phyloP scores from a whole-genome alignment of 2,888 invertebrate species.

The Drosophila mayaguana region DNA sequence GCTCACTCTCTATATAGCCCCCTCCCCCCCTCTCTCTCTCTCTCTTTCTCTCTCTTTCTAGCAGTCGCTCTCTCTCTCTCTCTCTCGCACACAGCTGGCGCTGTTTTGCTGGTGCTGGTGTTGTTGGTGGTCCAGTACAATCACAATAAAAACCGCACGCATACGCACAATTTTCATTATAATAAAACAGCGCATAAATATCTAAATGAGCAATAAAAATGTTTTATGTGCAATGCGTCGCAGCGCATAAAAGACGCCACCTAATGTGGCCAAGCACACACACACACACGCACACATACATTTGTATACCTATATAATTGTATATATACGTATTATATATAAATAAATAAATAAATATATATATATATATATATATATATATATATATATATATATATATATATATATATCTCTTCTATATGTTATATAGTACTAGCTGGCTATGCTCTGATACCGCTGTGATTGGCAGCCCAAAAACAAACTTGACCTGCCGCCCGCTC shows the following conservation, averaged over 20 bases:
- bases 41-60: slow-evolving; percentile 1
- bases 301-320: slow-evolving; percentile 1
- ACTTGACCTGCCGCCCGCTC: slow-evolving; percentile 59
- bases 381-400: not conserved
- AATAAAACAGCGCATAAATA: slow-evolving; percentile 79
- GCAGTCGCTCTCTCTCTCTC: slow-evolving; percentile 3
- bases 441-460: slow-evolving; percentile 41
- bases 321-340: not conserved
- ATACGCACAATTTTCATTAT: slow-evolving; percentile 80
- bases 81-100: not conserved
- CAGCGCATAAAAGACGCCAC: slow-evolving; percentile 35
- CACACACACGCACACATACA: slow-evolving; percentile 4
- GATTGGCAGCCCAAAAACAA: slow-evolving; percentile 55
- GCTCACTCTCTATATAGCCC: not conserved
- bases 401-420: not conserved
- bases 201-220: slow-evolving; percentile 80
- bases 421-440: slow-evolving; percentile 16
- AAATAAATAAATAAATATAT: not conserved
- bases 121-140: slow-evolving; percentile 63
- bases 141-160: slow-evolving; percentile 79
- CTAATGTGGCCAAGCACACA: slow-evolving; percentile 22
- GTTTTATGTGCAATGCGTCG: slow-evolving; percentile 76
- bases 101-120: slow-evolving; percentile 18
- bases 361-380: not conserved
- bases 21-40: not conserved